These are phyloP conservation scores for Heliconius eleuchia DNA, from an alignment of 1,140 invertebrate species.

Conservation along the genomic window DNA sequence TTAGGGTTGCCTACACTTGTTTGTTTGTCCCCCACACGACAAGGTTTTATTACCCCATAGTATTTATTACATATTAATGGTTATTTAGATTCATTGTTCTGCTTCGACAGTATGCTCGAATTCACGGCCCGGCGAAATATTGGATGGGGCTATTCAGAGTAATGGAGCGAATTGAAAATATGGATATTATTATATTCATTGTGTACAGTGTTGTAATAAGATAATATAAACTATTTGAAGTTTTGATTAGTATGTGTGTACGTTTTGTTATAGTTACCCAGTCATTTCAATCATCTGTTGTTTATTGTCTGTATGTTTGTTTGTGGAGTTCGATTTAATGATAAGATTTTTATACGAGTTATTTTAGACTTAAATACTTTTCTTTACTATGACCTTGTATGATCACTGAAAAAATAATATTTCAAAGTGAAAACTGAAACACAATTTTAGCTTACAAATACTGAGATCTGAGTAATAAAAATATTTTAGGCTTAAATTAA, in stretches of 20 bases:
- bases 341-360: background rate
- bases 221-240: conserved; percentile 53
- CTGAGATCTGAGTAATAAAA: too few relatives aligned
- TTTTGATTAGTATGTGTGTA: conserved; percentile 40
- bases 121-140: conserved; percentile 73
- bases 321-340: background rate
- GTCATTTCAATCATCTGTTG: conserved; percentile 1
- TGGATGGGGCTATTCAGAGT: conserved; percentile 60
- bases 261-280: background rate
- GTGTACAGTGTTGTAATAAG: conserved; percentile 55
- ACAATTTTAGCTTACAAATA: too few relatives aligned
- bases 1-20: conserved; percentile 77
- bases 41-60: conserved; percentile 73
- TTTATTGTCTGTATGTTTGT: background rate
- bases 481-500: too few relatives aligned
- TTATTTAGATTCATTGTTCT: conserved; percentile 80
- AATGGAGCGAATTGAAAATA: conserved; percentile 65
- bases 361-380: too few relatives aligned
- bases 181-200: conserved; percentile 60
- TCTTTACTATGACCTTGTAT: too few relatives aligned
- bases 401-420: too few relatives aligned
- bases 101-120: conserved; percentile 76
- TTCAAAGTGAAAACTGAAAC: too few relatives aligned
- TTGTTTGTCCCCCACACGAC: conserved; percentile 73
- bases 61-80: conserved; percentile 82